phyloP scores from a whole-genome alignment of 2,797 vertebrate genomes.

The Babyrousa celebensis region DNA sequence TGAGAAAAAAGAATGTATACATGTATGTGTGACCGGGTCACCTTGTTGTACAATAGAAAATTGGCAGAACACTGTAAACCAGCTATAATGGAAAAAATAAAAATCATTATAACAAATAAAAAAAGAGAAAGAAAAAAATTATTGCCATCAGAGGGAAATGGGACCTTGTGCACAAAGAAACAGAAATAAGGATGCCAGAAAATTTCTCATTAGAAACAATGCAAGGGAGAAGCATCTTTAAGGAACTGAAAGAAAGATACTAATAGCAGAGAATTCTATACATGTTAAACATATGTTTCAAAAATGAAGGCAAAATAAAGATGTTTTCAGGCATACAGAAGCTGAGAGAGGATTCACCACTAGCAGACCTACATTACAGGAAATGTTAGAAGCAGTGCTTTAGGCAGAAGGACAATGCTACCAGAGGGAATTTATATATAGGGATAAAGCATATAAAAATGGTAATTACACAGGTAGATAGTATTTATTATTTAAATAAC shows the following conservation, averaged over 20 bases:
- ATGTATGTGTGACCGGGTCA: too few relatives aligned
- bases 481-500: not conserved
- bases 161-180: not conserved
- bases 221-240: not conserved
- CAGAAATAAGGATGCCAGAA: not conserved
- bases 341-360: not conserved
- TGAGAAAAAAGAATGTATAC: too few relatives aligned
- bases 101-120: not conserved
- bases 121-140: conserved; percentile 8
- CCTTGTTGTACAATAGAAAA: too few relatives aligned
- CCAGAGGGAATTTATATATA: not conserved
- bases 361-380: not conserved
- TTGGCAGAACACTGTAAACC: too few relatives aligned
- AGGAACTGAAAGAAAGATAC: conserved; percentile 18
- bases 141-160: not conserved
- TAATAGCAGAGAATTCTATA: not conserved
- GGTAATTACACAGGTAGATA: not conserved
- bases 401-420: not conserved
- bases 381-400: not conserved
- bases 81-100: too few relatives aligned
- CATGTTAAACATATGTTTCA: not conserved
- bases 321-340: not conserved
- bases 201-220: not conserved
- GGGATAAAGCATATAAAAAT: not conserved
- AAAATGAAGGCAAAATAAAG: not conserved